These are phyloP conservation scores for Yponomeuta evonymella DNA, from an alignment of 2,888 invertebrate genomes.

Conservation along the genomic window DNA sequence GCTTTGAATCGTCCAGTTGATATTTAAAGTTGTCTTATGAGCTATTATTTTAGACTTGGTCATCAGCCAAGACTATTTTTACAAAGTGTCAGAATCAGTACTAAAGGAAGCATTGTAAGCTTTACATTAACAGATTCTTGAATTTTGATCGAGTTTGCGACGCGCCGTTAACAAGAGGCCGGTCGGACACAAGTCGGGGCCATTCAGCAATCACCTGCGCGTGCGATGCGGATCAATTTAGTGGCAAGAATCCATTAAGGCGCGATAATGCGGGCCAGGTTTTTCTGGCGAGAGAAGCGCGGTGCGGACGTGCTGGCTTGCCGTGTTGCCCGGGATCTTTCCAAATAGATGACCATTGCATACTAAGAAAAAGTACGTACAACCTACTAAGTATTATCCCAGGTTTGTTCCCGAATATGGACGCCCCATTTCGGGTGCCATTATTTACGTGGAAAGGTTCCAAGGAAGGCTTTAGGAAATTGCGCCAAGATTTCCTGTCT, in stretches of 20 bases:
- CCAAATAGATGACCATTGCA: too few relatives aligned
- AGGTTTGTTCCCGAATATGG: too few relatives aligned
- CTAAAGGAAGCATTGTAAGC: neutral
- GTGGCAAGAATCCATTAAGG: constrained; percentile 32
- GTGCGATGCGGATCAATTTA: constrained; percentile 30
- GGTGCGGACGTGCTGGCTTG: constrained; percentile 13
- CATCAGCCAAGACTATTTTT: neutral
- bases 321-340: neutral
- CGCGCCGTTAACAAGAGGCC: neutral
- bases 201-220: constrained; percentile 1
- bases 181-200: neutral
- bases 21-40: neutral
- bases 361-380: too few relatives aligned
- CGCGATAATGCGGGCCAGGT: constrained; percentile 30
- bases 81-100: neutral
- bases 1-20: neutral
- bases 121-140: neutral
- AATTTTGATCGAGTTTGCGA: neutral
- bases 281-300: constrained; percentile 25
- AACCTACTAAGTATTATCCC: too few relatives aligned
- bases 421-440: too few relatives aligned
- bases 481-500: too few relatives aligned
- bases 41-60: neutral
- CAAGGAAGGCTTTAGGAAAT: too few relatives aligned
- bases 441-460: too few relatives aligned